phyloP scores from a whole-genome alignment of 2,797 vertebrate genomes.

The Spondyliosoma cantharus region DNA sequence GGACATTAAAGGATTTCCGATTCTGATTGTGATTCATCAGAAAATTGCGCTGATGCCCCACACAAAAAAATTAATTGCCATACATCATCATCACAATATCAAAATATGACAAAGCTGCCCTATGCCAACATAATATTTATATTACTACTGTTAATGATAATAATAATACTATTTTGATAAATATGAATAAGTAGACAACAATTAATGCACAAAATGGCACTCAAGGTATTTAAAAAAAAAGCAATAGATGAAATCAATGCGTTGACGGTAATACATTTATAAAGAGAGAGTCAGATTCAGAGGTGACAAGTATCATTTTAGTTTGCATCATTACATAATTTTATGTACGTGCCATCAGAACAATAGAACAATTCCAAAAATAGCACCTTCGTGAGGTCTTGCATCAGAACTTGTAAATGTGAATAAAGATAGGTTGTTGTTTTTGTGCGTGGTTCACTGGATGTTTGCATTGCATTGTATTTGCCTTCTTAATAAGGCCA shows the following conservation, averaged over 20 bases:
- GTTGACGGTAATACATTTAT: neutral
- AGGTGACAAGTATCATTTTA: neutral
- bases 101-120: too few relatives aligned
- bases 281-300: neutral
- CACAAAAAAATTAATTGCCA: too few relatives aligned
- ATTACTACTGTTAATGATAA: neutral
- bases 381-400: neutral
- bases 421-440: neutral
- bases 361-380: neutral
- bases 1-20: too few relatives aligned
- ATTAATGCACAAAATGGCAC: neutral
- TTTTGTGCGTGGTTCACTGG: neutral
- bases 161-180: neutral
- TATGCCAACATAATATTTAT: too few relatives aligned
- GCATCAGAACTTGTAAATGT: neutral
- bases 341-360: neutral
- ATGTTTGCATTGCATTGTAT: conserved; percentile 62
- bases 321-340: neutral
- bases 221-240: neutral
- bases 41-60: too few relatives aligned
- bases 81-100: too few relatives aligned
- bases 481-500: conserved; percentile 53
- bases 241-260: neutral
- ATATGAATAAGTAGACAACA: too few relatives aligned
- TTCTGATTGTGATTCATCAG: too few relatives aligned